These are phyloP conservation scores for Drymodes brunneopygia DNA, from an alignment of 2,113 vertebrate genomes.

Conservation along the genomic window DNA sequence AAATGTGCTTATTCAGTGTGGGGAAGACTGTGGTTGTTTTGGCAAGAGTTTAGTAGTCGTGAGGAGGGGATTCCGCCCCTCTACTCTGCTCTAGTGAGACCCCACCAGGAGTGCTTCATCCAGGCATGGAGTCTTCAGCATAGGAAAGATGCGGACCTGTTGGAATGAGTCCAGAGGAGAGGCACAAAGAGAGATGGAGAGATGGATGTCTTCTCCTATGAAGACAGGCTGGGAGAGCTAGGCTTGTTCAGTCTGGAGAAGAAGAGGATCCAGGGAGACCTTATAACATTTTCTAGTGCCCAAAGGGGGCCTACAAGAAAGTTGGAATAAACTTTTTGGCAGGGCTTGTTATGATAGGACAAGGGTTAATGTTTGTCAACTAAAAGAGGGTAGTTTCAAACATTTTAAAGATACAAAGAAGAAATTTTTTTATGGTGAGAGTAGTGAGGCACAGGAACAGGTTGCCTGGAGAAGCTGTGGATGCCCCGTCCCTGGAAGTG, in stretches of 20 bases:
- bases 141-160: background rate
- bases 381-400: background rate
- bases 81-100: background rate
- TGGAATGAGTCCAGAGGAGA: background rate
- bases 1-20: background rate
- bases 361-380: background rate
- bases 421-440: fast-evolving
- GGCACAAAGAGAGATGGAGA: background rate
- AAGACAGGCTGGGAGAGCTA: background rate
- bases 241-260: background rate
- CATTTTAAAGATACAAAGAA: too few species aligned
- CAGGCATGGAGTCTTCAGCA: background rate
- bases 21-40: background rate
- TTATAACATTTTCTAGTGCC: background rate
- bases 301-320: background rate
- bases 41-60: background rate
- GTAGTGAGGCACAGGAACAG: fast-evolving
- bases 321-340: background rate
- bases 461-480: background rate
- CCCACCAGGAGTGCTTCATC: background rate
- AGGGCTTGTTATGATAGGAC: fast-evolving
- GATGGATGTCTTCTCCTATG: background rate
- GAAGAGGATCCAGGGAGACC: background rate
- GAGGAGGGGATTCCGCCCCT: background rate
- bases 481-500: background rate